phyloP scores from a whole-genome alignment of 2,113 vertebrate genomes.

The Mesitornis unicolor region DNA sequence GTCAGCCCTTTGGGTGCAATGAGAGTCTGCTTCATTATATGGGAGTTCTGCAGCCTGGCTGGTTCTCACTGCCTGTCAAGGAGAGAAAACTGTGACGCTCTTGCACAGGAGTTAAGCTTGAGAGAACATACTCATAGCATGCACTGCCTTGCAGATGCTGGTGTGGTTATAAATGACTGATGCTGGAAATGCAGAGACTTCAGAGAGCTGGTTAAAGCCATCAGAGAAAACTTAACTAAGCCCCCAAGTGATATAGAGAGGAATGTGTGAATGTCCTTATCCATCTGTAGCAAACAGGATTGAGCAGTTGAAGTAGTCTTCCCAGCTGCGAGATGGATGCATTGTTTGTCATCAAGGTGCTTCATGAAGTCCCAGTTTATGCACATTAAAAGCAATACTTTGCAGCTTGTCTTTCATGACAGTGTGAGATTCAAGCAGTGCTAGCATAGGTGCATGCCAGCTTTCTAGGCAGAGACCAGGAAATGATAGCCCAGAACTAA shows the following conservation, averaged over 20 bases:
- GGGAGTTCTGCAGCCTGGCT: background rate
- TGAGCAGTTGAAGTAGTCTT: background rate
- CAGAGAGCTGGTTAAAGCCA: background rate
- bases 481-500: background rate
- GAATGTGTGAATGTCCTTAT: background rate
- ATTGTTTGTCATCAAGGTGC: background rate
- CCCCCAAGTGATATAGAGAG: background rate
- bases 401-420: background rate
- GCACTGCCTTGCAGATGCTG: background rate
- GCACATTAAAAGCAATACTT: background rate
- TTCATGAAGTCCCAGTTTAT: background rate
- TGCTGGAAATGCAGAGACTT: background rate
- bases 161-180: background rate
- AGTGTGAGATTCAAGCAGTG: background rate
- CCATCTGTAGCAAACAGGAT: background rate
- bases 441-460: background rate
- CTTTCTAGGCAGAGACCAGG: background rate
- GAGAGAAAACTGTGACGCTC: background rate
- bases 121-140: background rate
- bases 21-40: background rate
- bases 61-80: background rate
- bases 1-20: background rate
- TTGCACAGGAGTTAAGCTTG: conserved; percentile 26
- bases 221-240: background rate
- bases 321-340: background rate